Evolutionary conservation across 2,113 vertebrate species (phyloP), one percentile per base, ranked within the genome.

Genomic region (Myotis yumanensis): DNA sequence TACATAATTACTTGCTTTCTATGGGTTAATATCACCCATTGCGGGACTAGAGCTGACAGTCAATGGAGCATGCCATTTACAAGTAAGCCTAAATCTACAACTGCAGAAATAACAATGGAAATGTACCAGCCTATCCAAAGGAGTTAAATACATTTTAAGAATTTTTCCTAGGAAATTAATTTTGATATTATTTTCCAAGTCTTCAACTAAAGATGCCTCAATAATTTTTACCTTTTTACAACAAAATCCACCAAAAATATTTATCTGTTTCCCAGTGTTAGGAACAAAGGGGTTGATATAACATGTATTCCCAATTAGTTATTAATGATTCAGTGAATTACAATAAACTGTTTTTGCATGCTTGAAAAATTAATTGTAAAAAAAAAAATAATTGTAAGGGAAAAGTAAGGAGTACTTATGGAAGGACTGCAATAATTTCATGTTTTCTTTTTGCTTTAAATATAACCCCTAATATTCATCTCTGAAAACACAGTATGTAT

Each of bases 391-490:
- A 93, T 35, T 93, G 12, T 72, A 97, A 97, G 96, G 83, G 97
- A 96, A 95, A 84, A 32, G 94, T 69, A 57, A n/a, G 79, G 40
- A 95, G 96, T 96, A 97, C 95, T 95, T 97, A 94, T 66, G 92
- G 92, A 81, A 93, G 81, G 96, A 96, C 95, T 91, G 72, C 96
- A 82, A 93, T 46, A 90, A 91, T 89, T 95, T 97, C 94, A 84
- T 96, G 66, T 88, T 96, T 90, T 86, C 96, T 97, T 92, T 97
- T 93, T 88, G 40, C 84, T 97, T 97, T 89, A 93, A 97, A 96
- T 97, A 97, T 92, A 97, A 95, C 54, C 88, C 86, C 96, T 96
- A 96, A 93, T 95, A 97, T 92, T 57, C 92, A 96, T 97, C 89
- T 98, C 96, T 90, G 92, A 98, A 90, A 94, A 62, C 96, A 97